These are phyloP conservation scores for Centroberyx gerrardi DNA, from an alignment of 2,797 vertebrate genomes.

Conservation along the genomic window DNA sequence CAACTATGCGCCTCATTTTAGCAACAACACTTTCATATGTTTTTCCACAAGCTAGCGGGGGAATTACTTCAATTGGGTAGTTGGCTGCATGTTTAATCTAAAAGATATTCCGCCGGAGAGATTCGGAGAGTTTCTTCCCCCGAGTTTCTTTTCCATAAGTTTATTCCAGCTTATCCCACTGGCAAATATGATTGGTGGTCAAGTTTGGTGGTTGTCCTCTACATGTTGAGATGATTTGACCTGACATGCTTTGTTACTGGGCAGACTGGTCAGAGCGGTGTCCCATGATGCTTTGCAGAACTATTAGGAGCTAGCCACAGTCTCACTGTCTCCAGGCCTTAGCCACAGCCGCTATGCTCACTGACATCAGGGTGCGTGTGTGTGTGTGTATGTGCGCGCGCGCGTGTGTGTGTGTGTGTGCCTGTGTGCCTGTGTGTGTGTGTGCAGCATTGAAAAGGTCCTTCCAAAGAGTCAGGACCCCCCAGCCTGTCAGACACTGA, in stretches of 20 bases:
- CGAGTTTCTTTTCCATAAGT: slow-evolving; percentile 48
- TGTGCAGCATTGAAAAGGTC: slow-evolving; percentile 35
- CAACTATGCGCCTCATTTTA: slow-evolving; percentile 36
- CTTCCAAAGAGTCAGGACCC: slow-evolving; percentile 73
- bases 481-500: slow-evolving; percentile 78
- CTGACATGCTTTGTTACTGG: slow-evolving; percentile 57
- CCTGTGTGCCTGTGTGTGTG: slow-evolving; percentile 2
- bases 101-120: slow-evolving; percentile 7
- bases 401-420: slow-evolving; percentile 33
- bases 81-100: slow-evolving; percentile 28
- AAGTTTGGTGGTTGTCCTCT: slow-evolving; percentile 34
- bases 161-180: slow-evolving; percentile 38
- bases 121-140: background rate
- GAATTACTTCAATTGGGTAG: slow-evolving; percentile 50
- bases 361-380: slow-evolving; percentile 49
- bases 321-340: slow-evolving; percentile 74
- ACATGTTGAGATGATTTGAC: slow-evolving; percentile 47
- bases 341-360: slow-evolving; percentile 64
- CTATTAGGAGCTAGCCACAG: slow-evolving; percentile 76
- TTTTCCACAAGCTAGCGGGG: slow-evolving; percentile 58
- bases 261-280: slow-evolving; percentile 64
- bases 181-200: slow-evolving; percentile 42
- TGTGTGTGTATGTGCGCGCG: slow-evolving; percentile 30
- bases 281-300: slow-evolving; percentile 78
- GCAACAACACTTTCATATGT: slow-evolving; percentile 46